These are phyloP conservation scores for Tragelaphus strepsiceros DNA, from an alignment of 2,113 vertebrate species.

Conservation along the genomic window DNA sequence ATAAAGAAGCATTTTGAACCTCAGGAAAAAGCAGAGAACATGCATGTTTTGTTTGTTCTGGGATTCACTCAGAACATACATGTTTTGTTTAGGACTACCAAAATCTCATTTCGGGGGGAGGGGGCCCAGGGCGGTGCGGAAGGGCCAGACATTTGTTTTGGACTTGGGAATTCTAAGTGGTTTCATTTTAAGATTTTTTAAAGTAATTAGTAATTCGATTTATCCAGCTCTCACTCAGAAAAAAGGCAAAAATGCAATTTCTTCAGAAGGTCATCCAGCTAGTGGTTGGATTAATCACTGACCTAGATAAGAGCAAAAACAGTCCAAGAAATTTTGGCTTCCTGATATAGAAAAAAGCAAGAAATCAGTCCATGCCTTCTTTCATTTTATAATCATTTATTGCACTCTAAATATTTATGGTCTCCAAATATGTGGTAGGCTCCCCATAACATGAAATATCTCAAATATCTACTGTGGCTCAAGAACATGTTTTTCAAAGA, in stretches of 20 bases:
- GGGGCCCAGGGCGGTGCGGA: too few relatives aligned
- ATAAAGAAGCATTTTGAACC: background rate
- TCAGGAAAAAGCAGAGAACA: background rate
- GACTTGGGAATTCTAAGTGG: background rate
- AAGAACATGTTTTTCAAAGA: background rate
- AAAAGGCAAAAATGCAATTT: background rate
- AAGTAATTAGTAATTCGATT: slow-evolving; percentile 10
- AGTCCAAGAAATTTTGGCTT: background rate
- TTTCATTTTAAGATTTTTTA: background rate
- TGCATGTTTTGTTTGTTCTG: background rate
- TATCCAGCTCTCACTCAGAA: background rate
- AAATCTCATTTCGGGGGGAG: background rate
- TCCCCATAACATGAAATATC: background rate
- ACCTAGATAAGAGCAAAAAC: background rate
- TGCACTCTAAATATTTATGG: background rate
- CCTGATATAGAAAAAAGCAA: background rate
- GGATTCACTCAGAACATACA: background rate
- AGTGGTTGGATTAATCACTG: background rate
- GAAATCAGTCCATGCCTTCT: background rate
- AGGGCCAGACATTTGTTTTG: background rate
- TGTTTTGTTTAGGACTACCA: background rate
- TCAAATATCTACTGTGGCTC: background rate
- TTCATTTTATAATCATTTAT: background rate
- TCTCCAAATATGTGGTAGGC: background rate
- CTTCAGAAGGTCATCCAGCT: background rate